phyloP scores from a whole-genome alignment of 2,797 vertebrate genomes.

The Gephyroberyx darwinii region DNA sequence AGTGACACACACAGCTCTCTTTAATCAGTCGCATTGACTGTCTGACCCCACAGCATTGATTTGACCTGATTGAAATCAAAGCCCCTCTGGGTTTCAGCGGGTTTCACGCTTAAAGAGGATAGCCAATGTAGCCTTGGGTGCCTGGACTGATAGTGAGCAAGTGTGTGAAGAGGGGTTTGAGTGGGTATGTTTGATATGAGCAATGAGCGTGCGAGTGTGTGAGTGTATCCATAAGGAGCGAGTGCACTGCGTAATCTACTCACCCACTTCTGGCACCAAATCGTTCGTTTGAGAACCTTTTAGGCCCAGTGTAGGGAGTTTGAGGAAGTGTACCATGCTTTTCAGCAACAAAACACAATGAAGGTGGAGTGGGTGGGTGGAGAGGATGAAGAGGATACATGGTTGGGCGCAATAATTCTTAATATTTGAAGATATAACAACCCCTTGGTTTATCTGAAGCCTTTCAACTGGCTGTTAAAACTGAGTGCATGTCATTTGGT shows the following conservation, averaged over 20 bases:
- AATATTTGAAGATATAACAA: background rate
- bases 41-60: slow-evolving; percentile 63
- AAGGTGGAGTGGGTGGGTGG: background rate
- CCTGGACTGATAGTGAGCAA: slow-evolving; percentile 27
- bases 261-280: background rate
- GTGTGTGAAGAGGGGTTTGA: slow-evolving; percentile 23
- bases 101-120: slow-evolving; percentile 40
- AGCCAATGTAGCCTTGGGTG: slow-evolving; percentile 7
- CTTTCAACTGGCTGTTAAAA: background rate
- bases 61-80: slow-evolving; percentile 75
- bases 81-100: slow-evolving; percentile 41
- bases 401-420: background rate
- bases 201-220: slow-evolving; percentile 10
- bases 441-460: background rate
- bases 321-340: background rate
- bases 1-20: slow-evolving; percentile 63
- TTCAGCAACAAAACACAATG: background rate
- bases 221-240: slow-evolving; percentile 15
- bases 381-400: background rate
- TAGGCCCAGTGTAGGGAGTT: background rate
- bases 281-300: too few species aligned
- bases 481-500: background rate
- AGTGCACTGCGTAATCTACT: background rate
- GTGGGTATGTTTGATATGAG: slow-evolving; percentile 17
- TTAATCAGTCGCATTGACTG: slow-evolving; percentile 57